Conservation (phyloP, 1,140 invertebrate species). For the Drosophila busckii region DNA sequence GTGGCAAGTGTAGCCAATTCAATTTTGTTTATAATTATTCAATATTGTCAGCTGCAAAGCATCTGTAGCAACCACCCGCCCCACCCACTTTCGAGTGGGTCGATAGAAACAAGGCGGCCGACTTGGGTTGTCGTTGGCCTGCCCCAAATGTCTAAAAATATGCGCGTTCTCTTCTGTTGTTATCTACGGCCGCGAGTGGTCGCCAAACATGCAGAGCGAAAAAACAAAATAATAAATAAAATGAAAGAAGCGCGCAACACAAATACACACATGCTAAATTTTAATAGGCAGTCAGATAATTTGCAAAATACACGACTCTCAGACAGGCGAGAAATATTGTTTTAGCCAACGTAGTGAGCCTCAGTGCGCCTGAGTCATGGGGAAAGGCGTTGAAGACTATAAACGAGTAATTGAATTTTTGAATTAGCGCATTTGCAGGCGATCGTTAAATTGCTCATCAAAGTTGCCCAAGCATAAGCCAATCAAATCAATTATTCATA, state of each 20-base stretch:
- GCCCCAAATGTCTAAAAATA: conserved; percentile 75
- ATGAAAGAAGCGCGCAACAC: not conserved
- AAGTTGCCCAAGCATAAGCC: too few relatives aligned
- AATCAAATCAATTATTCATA: too few relatives aligned
- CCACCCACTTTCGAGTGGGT: not conserved
- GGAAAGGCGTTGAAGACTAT: conserved; percentile 35
- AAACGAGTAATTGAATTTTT: too few relatives aligned
- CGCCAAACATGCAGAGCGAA: conserved; percentile 32
- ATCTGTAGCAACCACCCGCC: conserved; percentile 1
- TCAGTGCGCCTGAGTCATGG: conserved; percentile 58
- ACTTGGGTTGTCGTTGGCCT: conserved; percentile 40
- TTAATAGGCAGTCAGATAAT: conserved; percentile 18
- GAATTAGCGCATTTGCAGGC: too few relatives aligned
- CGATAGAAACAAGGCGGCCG: conserved; percentile 58
- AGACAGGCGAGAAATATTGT: conserved; percentile 1
- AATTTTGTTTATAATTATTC: conserved; percentile 69
- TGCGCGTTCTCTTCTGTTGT: conserved; percentile 50
- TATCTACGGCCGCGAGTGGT: conserved; percentile 43
- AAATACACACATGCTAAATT: not conserved
- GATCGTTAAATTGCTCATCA: too few relatives aligned
- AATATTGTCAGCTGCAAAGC: conserved; percentile 56
- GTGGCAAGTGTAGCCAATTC: conserved; percentile 46
- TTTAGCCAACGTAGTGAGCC: too few relatives aligned
- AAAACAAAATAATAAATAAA: conserved; percentile 12
- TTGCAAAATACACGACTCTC: conserved; percentile 10